These are phyloP conservation scores for Leucophora obtusa DNA, from an alignment of 2,888 invertebrate genomes.

Conservation along the genomic window DNA sequence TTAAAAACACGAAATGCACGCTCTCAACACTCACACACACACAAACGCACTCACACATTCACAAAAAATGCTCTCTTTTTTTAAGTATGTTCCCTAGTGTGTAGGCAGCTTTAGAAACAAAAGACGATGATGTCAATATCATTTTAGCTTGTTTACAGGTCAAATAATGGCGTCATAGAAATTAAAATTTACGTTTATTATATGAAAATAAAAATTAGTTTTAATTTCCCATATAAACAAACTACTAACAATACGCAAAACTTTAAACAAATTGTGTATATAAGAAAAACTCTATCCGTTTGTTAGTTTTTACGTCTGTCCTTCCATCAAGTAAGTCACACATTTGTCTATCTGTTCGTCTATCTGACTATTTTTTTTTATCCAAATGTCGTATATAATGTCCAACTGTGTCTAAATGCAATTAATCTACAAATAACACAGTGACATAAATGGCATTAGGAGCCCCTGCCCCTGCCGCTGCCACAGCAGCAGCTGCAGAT, in stretches of 20 bases:
- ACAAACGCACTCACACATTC: no score
- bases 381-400: conserved; percentile 54
- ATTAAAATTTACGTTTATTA: conserved; percentile 20
- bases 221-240: conserved; percentile 54
- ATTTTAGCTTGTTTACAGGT: conserved; percentile 36
- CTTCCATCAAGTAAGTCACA: conserved; percentile 35
- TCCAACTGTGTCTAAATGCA: conserved; percentile 64
- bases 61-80: no score
- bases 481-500: conserved; percentile 25
- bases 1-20: no score
- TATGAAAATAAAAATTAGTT: conserved; percentile 52
- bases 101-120: no score
- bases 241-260: conserved; percentile 29
- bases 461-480: conserved; percentile 7
- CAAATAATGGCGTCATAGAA: conserved; percentile 53
- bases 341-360: conserved; percentile 41
- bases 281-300: conserved; percentile 36
- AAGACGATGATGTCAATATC: conserved; percentile 42
- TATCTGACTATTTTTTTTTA: conserved; percentile 44
- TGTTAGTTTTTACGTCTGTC: not conserved
- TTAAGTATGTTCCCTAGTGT: no score
- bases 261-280: conserved; percentile 25
- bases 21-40: no score
- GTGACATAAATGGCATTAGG: conserved; percentile 65
- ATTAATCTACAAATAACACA: conserved; percentile 67